These are phyloP conservation scores for Lobophora halterata DNA, from an alignment of 2,888 invertebrate species.

Conservation along the genomic window DNA sequence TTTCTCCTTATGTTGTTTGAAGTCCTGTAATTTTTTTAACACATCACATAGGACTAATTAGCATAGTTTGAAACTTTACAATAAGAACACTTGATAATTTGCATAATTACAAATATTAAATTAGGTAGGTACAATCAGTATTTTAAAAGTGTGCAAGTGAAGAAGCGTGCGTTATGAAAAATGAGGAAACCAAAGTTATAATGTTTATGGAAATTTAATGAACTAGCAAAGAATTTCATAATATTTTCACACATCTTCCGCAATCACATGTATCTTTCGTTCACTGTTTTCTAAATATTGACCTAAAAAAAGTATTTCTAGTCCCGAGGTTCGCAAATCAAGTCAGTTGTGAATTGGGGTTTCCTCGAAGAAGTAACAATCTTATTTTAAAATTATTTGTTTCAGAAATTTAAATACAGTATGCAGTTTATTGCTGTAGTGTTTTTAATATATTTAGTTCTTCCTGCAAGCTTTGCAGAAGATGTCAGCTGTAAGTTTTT, in stretches of 20 bases:
- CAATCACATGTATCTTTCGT: slow-evolving; percentile 44
- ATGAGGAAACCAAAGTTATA: slow-evolving; percentile 1
- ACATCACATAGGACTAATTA: too few species aligned
- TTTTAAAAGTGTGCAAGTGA: not conserved
- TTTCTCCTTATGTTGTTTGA: too few species aligned
- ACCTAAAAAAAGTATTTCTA: slow-evolving; percentile 55
- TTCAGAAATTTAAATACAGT: slow-evolving; percentile 33
- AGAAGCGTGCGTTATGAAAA: not conserved
- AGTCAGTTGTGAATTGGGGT: slow-evolving; percentile 26
- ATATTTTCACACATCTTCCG: slow-evolving; percentile 51
- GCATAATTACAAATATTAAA: too few species aligned
- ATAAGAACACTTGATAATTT: too few species aligned
- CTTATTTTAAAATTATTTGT: slow-evolving; percentile 1
- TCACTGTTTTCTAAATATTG: slow-evolving; percentile 64
- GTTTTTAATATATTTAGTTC: slow-evolving; percentile 44
- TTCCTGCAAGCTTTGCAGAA: slow-evolving; percentile 53
- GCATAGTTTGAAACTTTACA: too few species aligned
- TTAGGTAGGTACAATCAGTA: too few species aligned
- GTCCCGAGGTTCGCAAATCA: slow-evolving; percentile 22
- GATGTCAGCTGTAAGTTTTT: slow-evolving; percentile 70
- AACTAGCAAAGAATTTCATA: slow-evolving; percentile 46
- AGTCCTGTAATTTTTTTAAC: too few species aligned
- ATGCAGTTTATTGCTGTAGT: slow-evolving; percentile 52
- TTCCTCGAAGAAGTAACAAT: slow-evolving; percentile 8
- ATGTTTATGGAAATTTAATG: slow-evolving; percentile 52